A percentile compares a stretch with the other conserved stretches of the same genome.
These are phyloP conservation scores for Nomada flava DNA, from an alignment of 2,888 invertebrate genomes.

Conservation along the genomic window DNA sequence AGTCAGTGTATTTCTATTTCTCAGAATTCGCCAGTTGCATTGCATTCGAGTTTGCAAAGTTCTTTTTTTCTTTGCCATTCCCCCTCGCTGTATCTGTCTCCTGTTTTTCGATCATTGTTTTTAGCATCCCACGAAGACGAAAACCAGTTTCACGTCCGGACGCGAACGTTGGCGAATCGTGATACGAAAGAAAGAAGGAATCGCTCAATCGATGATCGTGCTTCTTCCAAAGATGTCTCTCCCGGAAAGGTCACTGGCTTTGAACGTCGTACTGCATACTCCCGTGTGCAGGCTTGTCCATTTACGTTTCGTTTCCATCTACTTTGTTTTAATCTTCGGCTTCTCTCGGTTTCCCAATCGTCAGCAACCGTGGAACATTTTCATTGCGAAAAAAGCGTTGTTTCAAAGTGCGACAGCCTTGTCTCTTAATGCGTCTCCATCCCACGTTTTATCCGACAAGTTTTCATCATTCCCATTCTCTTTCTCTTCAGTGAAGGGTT, in stretches of 20 bases:
- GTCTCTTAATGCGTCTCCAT: constrained; percentile 38
- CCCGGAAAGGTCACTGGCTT: constrained; percentile 50
- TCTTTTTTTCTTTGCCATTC: constrained; percentile 28
- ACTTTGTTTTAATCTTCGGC: constrained; percentile 13
- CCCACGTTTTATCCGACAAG: constrained; percentile 52
- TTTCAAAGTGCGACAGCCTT: constrained; percentile 48
- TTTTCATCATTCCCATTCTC: constrained; percentile 48
- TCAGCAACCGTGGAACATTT: constrained; percentile 1
- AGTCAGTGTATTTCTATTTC: not conserved
- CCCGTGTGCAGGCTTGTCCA: not conserved
- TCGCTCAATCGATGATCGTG: constrained; percentile 60
- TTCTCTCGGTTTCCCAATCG: constrained; percentile 7
- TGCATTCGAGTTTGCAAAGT: not conserved
- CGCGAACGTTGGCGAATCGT: constrained; percentile 58
- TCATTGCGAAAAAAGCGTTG: constrained; percentile 22
- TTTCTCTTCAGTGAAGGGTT: constrained; percentile 33
- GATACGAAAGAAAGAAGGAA: constrained; percentile 63
- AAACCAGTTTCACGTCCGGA: constrained; percentile 67
- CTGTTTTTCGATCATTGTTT: constrained; percentile 61
- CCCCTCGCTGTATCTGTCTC: constrained; percentile 35
- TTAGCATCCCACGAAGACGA: constrained; percentile 61
- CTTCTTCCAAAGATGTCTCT: constrained; percentile 49
- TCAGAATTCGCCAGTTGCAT: not conserved
- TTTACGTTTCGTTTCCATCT: not conserved
- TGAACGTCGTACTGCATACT: constrained; percentile 14